These are phyloP conservation scores for Cecropterus lyciades DNA, from an alignment of 1,140 invertebrate genomes.

Conservation along the genomic window DNA sequence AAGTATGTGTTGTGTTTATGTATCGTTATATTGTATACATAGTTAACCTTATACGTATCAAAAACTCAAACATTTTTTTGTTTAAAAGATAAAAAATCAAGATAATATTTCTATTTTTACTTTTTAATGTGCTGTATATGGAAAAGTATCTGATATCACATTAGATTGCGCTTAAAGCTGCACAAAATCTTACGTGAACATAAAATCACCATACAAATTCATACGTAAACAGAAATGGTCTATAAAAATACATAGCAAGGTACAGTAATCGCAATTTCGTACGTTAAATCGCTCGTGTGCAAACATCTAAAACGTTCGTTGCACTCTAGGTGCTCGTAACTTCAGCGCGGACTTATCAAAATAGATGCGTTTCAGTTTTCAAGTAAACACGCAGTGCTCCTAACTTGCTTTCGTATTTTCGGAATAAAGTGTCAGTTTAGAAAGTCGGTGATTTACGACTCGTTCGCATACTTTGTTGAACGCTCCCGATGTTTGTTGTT, in stretches of 20 bases:
- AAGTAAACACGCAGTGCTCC: conserved; percentile 43
- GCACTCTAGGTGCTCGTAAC: conserved; percentile 35
- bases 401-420: conserved; percentile 57
- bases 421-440: conserved; percentile 58
- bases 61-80: no score
- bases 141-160: not conserved
- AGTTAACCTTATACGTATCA: no score
- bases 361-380: conserved; percentile 33
- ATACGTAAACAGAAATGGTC: conserved; percentile 38
- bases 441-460: conserved; percentile 62
- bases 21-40: no score
- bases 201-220: conserved; percentile 29
- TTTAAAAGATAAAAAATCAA: no score
- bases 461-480: conserved; percentile 52
- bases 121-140: not conserved
- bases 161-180: not conserved
- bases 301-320: conserved; percentile 42
- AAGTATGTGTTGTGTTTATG: no score
- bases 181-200: not conserved
- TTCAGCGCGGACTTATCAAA: conserved; percentile 35
- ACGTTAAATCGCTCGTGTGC: conserved; percentile 48
- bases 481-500: conserved; percentile 50
- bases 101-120: no score
- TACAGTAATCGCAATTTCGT: conserved; percentile 47
- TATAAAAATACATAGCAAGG: conserved; percentile 31